Evolutionary conservation across 2,888 invertebrate species (phyloP).

Genomic region (Osedax fenrisi): DNA sequence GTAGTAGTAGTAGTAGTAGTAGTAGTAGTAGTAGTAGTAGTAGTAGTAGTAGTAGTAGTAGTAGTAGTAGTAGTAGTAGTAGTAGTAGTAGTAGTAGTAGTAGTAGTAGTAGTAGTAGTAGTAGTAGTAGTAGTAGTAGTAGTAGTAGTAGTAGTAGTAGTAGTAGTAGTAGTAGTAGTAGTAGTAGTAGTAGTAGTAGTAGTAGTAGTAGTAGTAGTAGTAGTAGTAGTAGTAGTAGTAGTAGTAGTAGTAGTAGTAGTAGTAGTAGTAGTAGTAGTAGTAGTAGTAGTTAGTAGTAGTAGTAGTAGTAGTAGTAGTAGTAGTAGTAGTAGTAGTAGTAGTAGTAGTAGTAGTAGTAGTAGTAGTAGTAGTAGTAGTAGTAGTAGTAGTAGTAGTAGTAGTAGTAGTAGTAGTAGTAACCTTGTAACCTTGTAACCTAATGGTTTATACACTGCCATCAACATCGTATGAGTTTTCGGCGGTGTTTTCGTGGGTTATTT

Average conservation of each 20-base stretch:
- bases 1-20: constrained; percentile 10
- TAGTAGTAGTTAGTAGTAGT: too few species aligned
- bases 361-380: too few species aligned
- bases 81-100: not conserved
- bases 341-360: too few species aligned
- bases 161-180: constrained; percentile 4
- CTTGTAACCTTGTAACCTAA: too few species aligned
- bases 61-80: constrained; percentile 3
- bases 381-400: too few species aligned
- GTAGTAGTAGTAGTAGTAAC: too few species aligned
- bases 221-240: constrained; percentile 4
- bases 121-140: not conserved
- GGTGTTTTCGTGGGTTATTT: too few species aligned
- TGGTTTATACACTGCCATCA: too few species aligned
- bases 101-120: not conserved
- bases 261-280: constrained; percentile 5
- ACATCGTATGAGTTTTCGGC: too few species aligned
- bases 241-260: constrained; percentile 3
- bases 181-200: constrained; percentile 10
- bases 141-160: constrained; percentile 7
- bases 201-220: constrained; percentile 5
- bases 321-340: too few species aligned
- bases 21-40: constrained; percentile 10
- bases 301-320: too few species aligned
- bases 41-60: constrained; percentile 5